Conservation (phyloP, 2,113 vertebrate species). For the Dipodomys merriami region DNA sequence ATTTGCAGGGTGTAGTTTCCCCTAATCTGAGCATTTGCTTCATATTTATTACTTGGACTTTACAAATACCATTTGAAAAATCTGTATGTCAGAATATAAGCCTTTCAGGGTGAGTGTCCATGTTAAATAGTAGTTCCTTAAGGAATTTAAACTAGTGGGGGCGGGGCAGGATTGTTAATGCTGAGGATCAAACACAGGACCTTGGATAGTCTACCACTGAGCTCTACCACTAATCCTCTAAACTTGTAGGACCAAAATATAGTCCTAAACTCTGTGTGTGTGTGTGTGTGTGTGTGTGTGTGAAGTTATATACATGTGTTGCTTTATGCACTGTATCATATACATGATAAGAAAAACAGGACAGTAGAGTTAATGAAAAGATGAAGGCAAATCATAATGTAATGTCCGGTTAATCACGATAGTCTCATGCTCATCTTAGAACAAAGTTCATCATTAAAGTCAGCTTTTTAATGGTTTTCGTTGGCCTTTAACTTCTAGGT, state of each 20-base stretch:
- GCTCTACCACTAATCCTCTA: neutral
- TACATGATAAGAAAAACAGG: neutral
- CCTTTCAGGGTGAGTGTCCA: neutral
- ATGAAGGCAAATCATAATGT: neutral
- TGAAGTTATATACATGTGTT: neutral
- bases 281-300: neutral
- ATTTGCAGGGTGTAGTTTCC: neutral
- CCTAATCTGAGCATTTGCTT: neutral
- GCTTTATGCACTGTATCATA: neutral
- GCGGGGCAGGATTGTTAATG: too few species aligned
- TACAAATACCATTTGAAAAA: neutral
- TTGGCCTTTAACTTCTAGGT: neutral
- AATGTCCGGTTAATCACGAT: neutral
- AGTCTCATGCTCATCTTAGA: too few species aligned
- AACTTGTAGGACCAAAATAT: neutral
- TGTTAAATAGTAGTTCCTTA: conserved; percentile 15
- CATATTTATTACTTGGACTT: neutral
- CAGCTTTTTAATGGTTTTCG: neutral
- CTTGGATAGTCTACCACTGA: neutral
- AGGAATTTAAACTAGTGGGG: neutral
- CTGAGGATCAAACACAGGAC: neutral
- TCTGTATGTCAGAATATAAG: neutral
- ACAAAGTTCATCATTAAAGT: neutral
- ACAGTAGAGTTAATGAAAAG: neutral
- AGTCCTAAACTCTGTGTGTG: neutral